Base-by-base conservation (phyloP, 1,140 invertebrate genomes). In the Ectropis grisescens region DNA sequence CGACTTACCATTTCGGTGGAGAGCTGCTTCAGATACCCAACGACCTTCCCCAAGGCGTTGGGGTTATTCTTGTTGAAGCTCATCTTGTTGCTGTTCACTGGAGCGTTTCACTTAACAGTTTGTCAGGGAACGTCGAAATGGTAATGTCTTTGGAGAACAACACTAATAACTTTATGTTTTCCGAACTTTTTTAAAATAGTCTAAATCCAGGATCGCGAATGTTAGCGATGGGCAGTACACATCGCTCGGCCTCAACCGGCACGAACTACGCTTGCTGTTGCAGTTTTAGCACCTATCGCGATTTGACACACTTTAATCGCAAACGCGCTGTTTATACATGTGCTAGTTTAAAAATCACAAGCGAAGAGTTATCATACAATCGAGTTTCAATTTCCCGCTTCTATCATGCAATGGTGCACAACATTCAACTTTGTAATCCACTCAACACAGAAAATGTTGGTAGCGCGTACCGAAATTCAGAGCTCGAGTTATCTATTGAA, bases 21-120 rank as follows among this genome's bases (percentile, higher is more conserved):
- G 19, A 83, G 61, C 58, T 83, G 76, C 45, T 70, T 71, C 14
- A 83, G 57, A 42, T 81, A 81, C 37, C 61, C 80, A 72, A 82
- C 75, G 37, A 83, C 64, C 40, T 83, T 82, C 59, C 67, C 76
- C 74, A 81, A 58, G 8, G 76, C 50, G 44, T 79, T 80, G 42
- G 75, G 68, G 57, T 76, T 82, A 30, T 78, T 82, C 54, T 76
- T 82, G 48, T 83, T 81, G 56, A 82, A 83, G 47, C 81, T 83
- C 81, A 83, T 83, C 57, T 76, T 75, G 68, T 50, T 36, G 41
- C 47, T 55, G n/a, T 55, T 54, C 37, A 37, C 37, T 41, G 31
- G 8, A 24, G 12, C 33, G 13, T 40, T 33, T 12, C 11, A 44
- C 30, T 39, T 28, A 41, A 36, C 51, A 28, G 23, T 38, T 33